A percentile compares a stretch with the other conserved stretches of the same genome.
Evolutionary conservation across 2,113 vertebrate species (phyloP).

Genomic region (Alosa alosa): DNA sequence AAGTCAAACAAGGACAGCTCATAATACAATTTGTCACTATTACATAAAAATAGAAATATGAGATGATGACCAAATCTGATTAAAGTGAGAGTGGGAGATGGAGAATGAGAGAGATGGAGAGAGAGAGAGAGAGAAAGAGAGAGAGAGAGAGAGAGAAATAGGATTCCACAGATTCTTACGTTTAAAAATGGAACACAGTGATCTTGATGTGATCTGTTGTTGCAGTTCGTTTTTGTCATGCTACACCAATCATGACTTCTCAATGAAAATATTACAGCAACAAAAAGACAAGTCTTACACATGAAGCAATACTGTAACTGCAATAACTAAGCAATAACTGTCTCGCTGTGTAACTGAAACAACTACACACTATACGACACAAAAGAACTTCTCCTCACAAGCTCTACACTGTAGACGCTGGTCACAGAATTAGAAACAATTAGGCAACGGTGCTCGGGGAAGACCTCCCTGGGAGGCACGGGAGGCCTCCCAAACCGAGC

Average conservation of each 20-base stretch:
- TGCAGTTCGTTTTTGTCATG: not conserved
- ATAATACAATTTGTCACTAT: constrained; percentile 64
- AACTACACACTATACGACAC: not conserved
- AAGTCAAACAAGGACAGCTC: constrained; percentile 58
- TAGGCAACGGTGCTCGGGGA: not conserved
- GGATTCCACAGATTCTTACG: not conserved
- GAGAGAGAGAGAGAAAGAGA: not conserved
- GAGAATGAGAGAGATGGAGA: not conserved
- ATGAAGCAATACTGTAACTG: not conserved
- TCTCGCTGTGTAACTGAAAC: not conserved
- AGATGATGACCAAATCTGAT: constrained; percentile 40
- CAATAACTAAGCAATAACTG: not conserved
- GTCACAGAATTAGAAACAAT: constrained; percentile 1
- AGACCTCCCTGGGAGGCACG: not conserved
- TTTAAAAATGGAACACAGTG: not conserved
- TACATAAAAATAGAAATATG: constrained; percentile 58
- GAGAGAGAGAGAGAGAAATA: not conserved
- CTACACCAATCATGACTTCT: not conserved
- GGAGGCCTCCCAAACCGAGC: not conserved
- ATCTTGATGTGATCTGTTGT: not conserved
- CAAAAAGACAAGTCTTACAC: not conserved
- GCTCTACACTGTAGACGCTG: not conserved
- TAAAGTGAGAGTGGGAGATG: constrained; percentile 19
- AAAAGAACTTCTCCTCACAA: not conserved
- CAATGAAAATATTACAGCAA: not conserved